Base-by-base conservation (phyloP, 2,888 invertebrate genomes). In the Drepanosiphum platanoidis region DNA sequence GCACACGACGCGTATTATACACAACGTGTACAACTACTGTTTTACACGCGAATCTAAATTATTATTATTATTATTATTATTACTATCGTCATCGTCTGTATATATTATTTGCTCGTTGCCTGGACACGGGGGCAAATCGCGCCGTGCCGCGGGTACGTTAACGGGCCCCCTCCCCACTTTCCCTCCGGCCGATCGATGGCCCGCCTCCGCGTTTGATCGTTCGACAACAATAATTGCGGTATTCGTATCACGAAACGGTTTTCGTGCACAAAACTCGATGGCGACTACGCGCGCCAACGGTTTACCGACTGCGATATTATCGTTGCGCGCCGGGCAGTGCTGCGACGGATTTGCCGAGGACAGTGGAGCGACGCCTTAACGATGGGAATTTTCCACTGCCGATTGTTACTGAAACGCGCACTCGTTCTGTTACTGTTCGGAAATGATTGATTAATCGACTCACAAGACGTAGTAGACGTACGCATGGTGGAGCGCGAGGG, bases 31-130 rank as follows among this genome's bases (percentile, higher is more conserved):
- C 30, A 15, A 7, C 52, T 58, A 22, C 52, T 32, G 52, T n/a
- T 32, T 22, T 34, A 18, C 75, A 75, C 75, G 75, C 52, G 34
- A 75, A 75, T 58, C 34, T 30, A n/a, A 52, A 75, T n/a, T 9
- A 1, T 58, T 75, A 74, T 74, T 46, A n/a, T n/a, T 61, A 52
- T 13, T 13, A 22, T n/a, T n/a, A n/a, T n/a, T n/a, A n/a, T n/a
- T n/a, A n/a, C n/a, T n/a, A n/a, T n/a, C n/a, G n/a, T n/a, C n/a
- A n/a, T n/a, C 4, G 22, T 52, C 22, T n/a, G 74, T 52, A 22
- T 52, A 32, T 74, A 34, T 34, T 52, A 4, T n/a, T 5, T 13
- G 7, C 13, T 34, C 75, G 75, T 75, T 75, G 52, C 75, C 32
- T 52, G n/a, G 75, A 75, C 75, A 52, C 52, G 13, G 74, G 13